Evolutionary conservation across 2,797 vertebrate genomes (phyloP).

Genomic region (Carapus acus): DNA sequence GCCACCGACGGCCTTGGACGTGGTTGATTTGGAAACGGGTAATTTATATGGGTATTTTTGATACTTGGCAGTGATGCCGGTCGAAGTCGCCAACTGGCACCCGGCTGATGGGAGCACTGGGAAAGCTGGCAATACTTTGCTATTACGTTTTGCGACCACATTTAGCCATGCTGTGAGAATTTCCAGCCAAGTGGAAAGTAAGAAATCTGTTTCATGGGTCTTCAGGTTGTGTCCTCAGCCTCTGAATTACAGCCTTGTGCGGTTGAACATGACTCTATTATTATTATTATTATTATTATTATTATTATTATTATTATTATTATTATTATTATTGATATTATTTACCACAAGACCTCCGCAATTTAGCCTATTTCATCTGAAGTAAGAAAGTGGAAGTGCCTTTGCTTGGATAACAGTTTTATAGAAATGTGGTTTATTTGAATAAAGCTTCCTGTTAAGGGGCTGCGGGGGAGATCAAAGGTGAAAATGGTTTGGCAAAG

Average conservation of each 20-base stretch:
- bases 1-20: constrained; percentile 47
- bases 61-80: constrained; percentile 59
- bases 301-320: constrained; percentile 1
- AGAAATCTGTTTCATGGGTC: constrained; percentile 60
- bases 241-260: constrained; percentile 19
- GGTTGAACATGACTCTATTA: constrained; percentile 25
- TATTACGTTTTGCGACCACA: constrained; percentile 72
- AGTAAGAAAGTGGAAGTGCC: too few relatives aligned
- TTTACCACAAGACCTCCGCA: too few relatives aligned
- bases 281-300: constrained; percentile 9
- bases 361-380: too few relatives aligned
- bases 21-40: constrained; percentile 66
- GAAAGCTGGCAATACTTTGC: constrained; percentile 51
- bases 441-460: too few relatives aligned
- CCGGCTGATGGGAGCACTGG: constrained; percentile 57
- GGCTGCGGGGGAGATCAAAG: too few relatives aligned
- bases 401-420: too few relatives aligned
- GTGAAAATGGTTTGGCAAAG: too few relatives aligned
- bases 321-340: too few relatives aligned
- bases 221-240: constrained; percentile 34
- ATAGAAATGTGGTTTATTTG: too few relatives aligned
- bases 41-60: constrained; percentile 69
- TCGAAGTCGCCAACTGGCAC: constrained; percentile 72
- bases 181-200: constrained; percentile 66
- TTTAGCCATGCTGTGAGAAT: constrained; percentile 71